These are phyloP conservation scores for Atractosteus spatula DNA, from an alignment of 2,113 vertebrate species.

Conservation along the genomic window DNA sequence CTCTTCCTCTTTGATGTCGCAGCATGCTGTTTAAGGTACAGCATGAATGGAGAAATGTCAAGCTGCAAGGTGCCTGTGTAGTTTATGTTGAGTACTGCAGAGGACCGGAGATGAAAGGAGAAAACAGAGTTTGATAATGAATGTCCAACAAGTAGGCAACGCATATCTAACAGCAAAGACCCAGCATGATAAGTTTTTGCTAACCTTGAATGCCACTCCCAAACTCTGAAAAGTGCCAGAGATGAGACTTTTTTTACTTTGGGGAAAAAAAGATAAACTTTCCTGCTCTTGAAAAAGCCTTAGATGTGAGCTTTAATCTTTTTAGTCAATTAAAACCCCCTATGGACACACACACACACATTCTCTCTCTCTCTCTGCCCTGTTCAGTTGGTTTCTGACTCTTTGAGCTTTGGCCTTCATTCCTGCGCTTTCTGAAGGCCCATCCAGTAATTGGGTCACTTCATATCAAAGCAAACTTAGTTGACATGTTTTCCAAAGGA, in stretches of 20 bases:
- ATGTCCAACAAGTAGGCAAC: conserved; percentile 85
- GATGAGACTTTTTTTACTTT: conserved; percentile 49
- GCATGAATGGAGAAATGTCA: conserved; percentile 96
- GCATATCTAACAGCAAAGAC: conserved; percentile 59
- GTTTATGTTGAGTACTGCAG: conserved; percentile 90
- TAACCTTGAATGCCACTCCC: conserved; percentile 63
- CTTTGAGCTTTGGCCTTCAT: too few relatives aligned
- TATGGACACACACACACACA: conserved; percentile 38
- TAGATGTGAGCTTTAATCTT: conserved; percentile 65
- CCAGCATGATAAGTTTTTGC: conserved; percentile 52
- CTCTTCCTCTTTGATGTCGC: conserved; percentile 87
- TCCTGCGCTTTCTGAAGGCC: too few relatives aligned
- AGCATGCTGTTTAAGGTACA: conserved; percentile 96
- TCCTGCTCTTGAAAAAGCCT: conserved; percentile 29
- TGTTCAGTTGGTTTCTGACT: too few relatives aligned
- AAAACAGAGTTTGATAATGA: conserved; percentile 92
- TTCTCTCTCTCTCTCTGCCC: background rate
- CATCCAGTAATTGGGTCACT: too few relatives aligned
- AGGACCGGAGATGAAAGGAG: conserved; percentile 91
- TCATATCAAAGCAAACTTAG: too few relatives aligned
- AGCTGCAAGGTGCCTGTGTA: conserved; percentile 96
- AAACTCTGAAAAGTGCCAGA: conserved; percentile 40
- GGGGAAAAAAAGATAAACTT: background rate
- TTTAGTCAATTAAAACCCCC: conserved; percentile 58
- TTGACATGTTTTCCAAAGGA: too few relatives aligned